phyloP scores from a whole-genome alignment of 2,797 vertebrate species.

The Gymnodraco acuticeps region DNA sequence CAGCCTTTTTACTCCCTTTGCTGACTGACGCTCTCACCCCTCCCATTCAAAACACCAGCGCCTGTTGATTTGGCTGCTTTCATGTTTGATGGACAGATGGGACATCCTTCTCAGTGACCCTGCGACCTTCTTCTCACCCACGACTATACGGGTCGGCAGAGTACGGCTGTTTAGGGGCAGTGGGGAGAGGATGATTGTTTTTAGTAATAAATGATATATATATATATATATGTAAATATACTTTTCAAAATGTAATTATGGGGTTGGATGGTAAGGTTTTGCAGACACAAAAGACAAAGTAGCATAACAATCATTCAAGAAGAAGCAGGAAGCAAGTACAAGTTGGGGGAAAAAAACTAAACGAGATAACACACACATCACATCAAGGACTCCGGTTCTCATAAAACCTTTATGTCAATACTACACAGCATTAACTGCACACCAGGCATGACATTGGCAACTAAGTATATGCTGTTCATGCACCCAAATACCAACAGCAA shows the following conservation, averaged over 20 bases:
- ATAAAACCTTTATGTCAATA: conserved; percentile 30
- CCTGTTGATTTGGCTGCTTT: conserved; percentile 76
- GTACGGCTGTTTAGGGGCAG: conserved; percentile 31
- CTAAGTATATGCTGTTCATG: conserved; percentile 53
- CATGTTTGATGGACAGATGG: conserved; percentile 84
- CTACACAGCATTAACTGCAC: conserved; percentile 54
- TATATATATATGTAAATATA: conserved; percentile 28
- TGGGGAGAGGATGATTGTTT: conserved; percentile 48
- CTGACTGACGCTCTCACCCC: conserved; percentile 77
- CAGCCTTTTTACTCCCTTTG: conserved; percentile 66
- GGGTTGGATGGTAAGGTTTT: conserved; percentile 1
- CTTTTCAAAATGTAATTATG: not conserved
- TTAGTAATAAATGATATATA: conserved; percentile 41
- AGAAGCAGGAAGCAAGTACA: not conserved
- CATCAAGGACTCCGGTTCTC: conserved; percentile 23
- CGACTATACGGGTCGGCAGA: conserved; percentile 74
- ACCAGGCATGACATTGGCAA: conserved; percentile 71
- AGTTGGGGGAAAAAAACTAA: conserved; percentile 14
- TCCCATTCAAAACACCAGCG: conserved; percentile 70
- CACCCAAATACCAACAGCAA: conserved; percentile 33
- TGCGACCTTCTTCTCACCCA: conserved; percentile 72
- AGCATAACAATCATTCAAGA: conserved; percentile 2
- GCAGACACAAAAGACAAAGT: not conserved
- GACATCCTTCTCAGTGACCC: conserved; percentile 79
- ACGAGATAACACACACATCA: conserved; percentile 18